These are phyloP conservation scores for Plestiodon gilberti DNA, from an alignment of 2,113 vertebrate species.

Conservation along the genomic window DNA sequence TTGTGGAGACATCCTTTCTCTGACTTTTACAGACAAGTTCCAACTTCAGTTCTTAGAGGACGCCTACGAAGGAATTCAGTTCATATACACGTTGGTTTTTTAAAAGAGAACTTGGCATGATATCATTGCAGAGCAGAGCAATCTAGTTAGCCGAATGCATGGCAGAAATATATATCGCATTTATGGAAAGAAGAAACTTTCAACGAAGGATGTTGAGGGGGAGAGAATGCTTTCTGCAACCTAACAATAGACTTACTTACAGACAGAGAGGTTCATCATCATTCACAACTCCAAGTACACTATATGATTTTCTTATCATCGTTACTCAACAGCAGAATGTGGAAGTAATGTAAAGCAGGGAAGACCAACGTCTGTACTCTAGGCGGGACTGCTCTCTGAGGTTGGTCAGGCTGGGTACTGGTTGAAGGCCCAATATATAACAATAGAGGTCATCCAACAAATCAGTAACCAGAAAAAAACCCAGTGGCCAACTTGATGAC, in stretches of 20 bases:
- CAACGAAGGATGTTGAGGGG: not conserved
- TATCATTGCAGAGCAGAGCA: not conserved
- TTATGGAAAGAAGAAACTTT: not conserved
- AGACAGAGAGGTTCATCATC: not conserved
- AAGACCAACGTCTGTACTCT: not conserved
- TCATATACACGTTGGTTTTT: not conserved
- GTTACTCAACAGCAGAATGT: not conserved
- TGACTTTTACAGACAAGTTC: not conserved
- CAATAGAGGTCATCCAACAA: too few species aligned
- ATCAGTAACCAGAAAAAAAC: too few species aligned
- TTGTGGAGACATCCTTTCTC: conserved; percentile 23
- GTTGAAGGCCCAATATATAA: too few species aligned
- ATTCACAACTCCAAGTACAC: not conserved
- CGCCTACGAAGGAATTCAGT: not conserved
- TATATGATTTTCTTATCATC: not conserved
- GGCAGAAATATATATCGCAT: not conserved
- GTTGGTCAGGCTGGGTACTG: too few species aligned
- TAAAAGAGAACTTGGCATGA: not conserved
- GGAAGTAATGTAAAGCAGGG: not conserved
- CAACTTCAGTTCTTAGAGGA: not conserved
- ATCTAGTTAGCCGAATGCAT: not conserved
- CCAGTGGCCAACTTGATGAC: not conserved
- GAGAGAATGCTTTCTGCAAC: not conserved
- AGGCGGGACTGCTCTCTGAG: too few species aligned
- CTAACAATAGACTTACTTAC: not conserved